Conservation (phyloP, 2,888 invertebrate genomes). For the Pimpla rufipes region DNA sequence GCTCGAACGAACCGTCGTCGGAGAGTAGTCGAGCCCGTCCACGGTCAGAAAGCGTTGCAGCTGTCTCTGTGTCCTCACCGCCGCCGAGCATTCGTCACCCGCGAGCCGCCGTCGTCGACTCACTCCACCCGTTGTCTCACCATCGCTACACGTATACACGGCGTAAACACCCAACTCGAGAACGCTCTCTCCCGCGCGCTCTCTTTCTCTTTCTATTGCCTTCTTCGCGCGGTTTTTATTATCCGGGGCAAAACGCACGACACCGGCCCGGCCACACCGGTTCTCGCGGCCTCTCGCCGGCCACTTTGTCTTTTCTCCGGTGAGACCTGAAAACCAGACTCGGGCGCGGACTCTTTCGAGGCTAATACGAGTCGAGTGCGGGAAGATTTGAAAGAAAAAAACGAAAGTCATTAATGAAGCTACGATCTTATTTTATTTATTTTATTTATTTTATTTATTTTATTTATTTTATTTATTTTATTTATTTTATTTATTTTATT, state of each 20-base stretch:
- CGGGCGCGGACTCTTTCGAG: conserved; percentile 11
- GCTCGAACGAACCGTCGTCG: conserved; percentile 12
- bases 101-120: conserved; percentile 6
- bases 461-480: too few relatives aligned
- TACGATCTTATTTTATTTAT: not conserved
- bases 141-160: not conserved
- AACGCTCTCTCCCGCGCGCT: not conserved
- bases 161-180: too few relatives aligned
- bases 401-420: not conserved
- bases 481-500: too few relatives aligned
- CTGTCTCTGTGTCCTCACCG: conserved; percentile 38
- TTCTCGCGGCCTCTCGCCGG: conserved; percentile 1
- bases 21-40: conserved; percentile 34
- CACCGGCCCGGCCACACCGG: conserved; percentile 8
- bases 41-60: conserved; percentile 43
- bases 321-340: conserved; percentile 8
- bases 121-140: conserved; percentile 28
- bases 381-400: not conserved
- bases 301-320: conserved; percentile 7
- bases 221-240: conserved; percentile 12
- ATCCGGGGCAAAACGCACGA: conserved; percentile 16
- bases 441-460: not conserved
- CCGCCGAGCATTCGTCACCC: conserved; percentile 22
- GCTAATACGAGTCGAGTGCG: conserved; percentile 4
- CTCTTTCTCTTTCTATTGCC: not conserved